These are phyloP conservation scores for Polypedilum vanderplanki DNA, from an alignment of 1,140 invertebrate genomes.

Conservation along the genomic window DNA sequence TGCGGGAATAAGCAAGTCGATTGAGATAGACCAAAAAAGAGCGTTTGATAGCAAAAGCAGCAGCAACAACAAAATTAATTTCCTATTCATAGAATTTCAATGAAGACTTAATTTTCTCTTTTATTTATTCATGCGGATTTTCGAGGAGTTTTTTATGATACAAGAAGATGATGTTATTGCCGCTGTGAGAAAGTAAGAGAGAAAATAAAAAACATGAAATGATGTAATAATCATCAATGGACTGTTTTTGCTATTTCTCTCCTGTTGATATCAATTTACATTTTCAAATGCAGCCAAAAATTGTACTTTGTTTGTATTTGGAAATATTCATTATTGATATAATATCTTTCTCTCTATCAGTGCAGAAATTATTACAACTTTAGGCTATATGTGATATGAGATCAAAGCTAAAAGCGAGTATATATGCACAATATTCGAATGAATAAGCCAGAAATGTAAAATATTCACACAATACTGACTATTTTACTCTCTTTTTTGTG, in stretches of 20 bases:
- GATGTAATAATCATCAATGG: background rate
- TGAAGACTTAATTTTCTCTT: constrained; percentile 22
- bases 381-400: background rate
- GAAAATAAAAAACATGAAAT: background rate
- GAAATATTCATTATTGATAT: background rate
- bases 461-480: background rate
- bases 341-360: background rate
- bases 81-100: constrained; percentile 25
- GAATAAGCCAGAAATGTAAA: constrained; percentile 1
- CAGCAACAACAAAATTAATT: constrained; percentile 23
- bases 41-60: background rate
- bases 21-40: background rate
- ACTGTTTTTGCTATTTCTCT: background rate
- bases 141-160: background rate
- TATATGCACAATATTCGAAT: background rate
- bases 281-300: background rate
- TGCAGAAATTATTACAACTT: background rate
- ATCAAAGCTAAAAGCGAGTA: background rate
- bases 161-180: background rate
- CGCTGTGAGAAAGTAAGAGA: background rate
- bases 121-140: constrained; percentile 16
- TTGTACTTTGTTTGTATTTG: background rate
- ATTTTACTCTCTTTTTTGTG: background rate
- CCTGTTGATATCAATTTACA: constrained; percentile 12
- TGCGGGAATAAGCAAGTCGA: background rate